Conservation (phyloP, 2,113 vertebrate genomes). For the Lophotis ruficrista region DNA sequence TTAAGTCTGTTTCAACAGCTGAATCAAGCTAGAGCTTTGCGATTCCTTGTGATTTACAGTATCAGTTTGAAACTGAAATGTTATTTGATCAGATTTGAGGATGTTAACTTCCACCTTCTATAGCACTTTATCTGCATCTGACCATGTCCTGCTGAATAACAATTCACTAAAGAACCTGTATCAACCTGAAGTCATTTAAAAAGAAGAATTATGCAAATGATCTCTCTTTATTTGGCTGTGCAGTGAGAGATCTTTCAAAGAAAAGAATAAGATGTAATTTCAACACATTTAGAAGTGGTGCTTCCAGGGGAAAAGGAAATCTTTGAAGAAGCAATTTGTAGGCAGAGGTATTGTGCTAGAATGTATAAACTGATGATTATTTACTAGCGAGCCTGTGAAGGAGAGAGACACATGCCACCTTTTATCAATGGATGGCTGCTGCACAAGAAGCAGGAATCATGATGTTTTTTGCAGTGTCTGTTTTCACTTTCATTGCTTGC, state of each 20-base stretch:
- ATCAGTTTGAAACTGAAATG: slow-evolving; percentile 61
- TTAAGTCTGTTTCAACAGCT: slow-evolving; percentile 31
- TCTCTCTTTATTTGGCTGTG: slow-evolving; percentile 57
- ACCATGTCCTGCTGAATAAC: slow-evolving; percentile 61
- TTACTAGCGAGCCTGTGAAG: slow-evolving; percentile 60
- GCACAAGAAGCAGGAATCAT: slow-evolving; percentile 15
- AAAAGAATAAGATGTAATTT: slow-evolving; percentile 75
- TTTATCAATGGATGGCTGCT: slow-evolving; percentile 41
- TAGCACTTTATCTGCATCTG: slow-evolving; percentile 69
- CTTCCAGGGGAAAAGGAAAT: slow-evolving; percentile 60
- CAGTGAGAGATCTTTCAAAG: slow-evolving; percentile 48
- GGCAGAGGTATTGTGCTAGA: slow-evolving; percentile 51
- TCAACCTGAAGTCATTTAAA: slow-evolving; percentile 53
- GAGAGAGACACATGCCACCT: slow-evolving; percentile 57
- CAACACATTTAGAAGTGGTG: slow-evolving; percentile 45
- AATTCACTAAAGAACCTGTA: slow-evolving; percentile 61
- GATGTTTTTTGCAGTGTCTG: slow-evolving; percentile 17
- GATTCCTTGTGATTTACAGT: slow-evolving; percentile 63
- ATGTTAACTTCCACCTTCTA: slow-evolving; percentile 66
- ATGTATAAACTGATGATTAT: slow-evolving; percentile 75
- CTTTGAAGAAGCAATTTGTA: slow-evolving; percentile 72
- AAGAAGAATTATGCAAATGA: slow-evolving; percentile 65
- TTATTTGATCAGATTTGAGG: slow-evolving; percentile 65
- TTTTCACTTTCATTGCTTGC: slow-evolving; percentile 45
- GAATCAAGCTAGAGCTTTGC: slow-evolving; percentile 48